A percentile compares a stretch with the other conserved stretches of the same genome.
Conservation (phyloP, 1,140 invertebrate species). For the Phocides pigmalion region DNA sequence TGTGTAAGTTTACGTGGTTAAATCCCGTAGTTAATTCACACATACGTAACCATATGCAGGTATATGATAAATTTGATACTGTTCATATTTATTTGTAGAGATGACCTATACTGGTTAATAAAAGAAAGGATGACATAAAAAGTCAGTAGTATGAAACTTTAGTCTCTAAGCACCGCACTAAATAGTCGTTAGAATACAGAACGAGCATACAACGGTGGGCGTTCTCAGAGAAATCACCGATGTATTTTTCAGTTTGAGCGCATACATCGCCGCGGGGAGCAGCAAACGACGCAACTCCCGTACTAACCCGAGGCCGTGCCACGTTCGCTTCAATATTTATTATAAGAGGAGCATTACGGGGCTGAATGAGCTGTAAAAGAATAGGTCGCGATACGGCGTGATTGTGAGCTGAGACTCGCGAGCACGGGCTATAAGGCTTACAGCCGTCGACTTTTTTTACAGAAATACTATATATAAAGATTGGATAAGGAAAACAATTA, state of each 20-base stretch:
- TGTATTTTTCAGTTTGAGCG: conserved; percentile 11
- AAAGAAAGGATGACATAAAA: too few relatives aligned
- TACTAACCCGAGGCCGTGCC: conserved; percentile 4
- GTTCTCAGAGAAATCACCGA: conserved; percentile 13
- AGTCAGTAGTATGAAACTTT: neutral
- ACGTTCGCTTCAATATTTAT: conserved; percentile 26
- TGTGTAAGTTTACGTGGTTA: too few relatives aligned
- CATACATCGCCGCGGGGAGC: conserved; percentile 6
- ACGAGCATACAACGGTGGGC: conserved; percentile 9
- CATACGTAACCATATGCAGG: too few relatives aligned
- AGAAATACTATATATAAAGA: too few relatives aligned
- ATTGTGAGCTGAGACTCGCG: neutral
- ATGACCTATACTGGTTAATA: too few relatives aligned
- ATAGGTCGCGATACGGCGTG: conserved; percentile 17
- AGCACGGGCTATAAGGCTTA: too few relatives aligned
- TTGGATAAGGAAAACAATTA: too few relatives aligned
- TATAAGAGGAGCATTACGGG: conserved; percentile 20
- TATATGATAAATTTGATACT: too few relatives aligned
- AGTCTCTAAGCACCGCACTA: neutral
- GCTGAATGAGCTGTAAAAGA: conserved; percentile 11
- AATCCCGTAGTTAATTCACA: too few relatives aligned
- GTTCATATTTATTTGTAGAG: too few relatives aligned
- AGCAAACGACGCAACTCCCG: conserved; percentile 22
- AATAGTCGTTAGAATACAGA: conserved; percentile 10
- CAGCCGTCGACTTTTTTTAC: too few relatives aligned